A percentile compares a stretch with the other conserved stretches of the same genome.
phyloP scores from a whole-genome alignment of 53 echinoderm and acorn worm species.

The Henricia sp. region DNA sequence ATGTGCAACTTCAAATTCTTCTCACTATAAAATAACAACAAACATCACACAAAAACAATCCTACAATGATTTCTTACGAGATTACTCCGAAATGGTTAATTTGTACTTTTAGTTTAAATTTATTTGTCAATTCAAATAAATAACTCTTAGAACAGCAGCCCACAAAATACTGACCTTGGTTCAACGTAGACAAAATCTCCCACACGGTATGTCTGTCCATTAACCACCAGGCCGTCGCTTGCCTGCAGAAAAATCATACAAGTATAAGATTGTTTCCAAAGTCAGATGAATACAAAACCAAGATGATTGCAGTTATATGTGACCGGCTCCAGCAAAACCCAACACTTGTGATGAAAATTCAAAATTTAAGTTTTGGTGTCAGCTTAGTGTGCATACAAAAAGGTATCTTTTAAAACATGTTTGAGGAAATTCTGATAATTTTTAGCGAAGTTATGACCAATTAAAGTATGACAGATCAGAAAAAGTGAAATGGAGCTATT shows the following conservation, averaged over 20 bases:
- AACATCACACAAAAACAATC: neutral
- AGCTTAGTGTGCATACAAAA: neutral
- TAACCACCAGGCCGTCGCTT: conserved; percentile 81
- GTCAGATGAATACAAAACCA: neutral
- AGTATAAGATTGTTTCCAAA: neutral
- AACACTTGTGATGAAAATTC: neutral
- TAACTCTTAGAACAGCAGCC: neutral
- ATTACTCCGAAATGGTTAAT: too few relatives aligned
- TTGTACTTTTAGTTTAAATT: too few relatives aligned
- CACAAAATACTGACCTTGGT: conserved; percentile 81
- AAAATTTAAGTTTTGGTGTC: neutral
- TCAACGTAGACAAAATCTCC: conserved; percentile 98
- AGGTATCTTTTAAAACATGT: too few relatives aligned
- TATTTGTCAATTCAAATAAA: too few relatives aligned
- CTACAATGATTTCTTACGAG: neutral
- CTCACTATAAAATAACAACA: conserved; percentile 67
- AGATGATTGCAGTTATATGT: neutral
- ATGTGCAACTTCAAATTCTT: conserved; percentile 98
- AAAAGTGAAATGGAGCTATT: too few relatives aligned
- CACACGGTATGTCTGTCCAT: conserved; percentile 92
- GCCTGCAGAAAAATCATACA: conserved; percentile 45
- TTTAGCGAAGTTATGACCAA: too few relatives aligned
- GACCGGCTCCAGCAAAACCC: neutral
- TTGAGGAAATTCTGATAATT: too few relatives aligned
- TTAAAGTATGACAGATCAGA: too few relatives aligned